A percentile compares a stretch with the other conserved stretches of the same genome.
Conservation (phyloP, 2,113 vertebrate species). For the Benitochromis conjunctus region DNA sequence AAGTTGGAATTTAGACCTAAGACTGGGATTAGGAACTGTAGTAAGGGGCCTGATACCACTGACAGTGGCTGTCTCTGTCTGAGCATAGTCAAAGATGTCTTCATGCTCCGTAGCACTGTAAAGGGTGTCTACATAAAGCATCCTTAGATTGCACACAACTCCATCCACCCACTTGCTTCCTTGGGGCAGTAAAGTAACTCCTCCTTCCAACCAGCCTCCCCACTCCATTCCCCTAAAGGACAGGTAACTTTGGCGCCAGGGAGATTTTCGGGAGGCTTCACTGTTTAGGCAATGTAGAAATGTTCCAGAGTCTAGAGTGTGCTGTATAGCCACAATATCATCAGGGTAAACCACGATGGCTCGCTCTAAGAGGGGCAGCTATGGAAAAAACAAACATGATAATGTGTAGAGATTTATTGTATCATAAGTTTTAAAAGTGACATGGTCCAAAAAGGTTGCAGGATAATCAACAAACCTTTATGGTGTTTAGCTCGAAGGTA, state of each 20-base stretch:
- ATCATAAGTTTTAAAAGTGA: not conserved
- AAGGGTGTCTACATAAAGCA: conserved; percentile 63
- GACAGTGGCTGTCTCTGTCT: not conserved
- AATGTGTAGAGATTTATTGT: rapidly evolving
- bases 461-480: conserved; percentile 62
- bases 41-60: not conserved
- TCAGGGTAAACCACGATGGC: conserved; percentile 72
- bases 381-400: not conserved
- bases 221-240: conserved; percentile 55
- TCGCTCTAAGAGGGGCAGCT: conserved; percentile 63
- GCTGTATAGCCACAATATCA: conserved; percentile 76
- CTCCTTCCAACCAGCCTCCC: conserved; percentile 73
- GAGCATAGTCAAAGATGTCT: not conserved
- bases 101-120: conserved; percentile 24
- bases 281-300: conserved; percentile 64
- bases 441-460: not conserved
- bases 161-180: conserved; percentile 69
- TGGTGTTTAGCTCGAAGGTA: conserved; percentile 33
- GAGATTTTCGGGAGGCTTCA: conserved; percentile 29
- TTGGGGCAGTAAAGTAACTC: conserved; percentile 18
- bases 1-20: conserved; percentile 35
- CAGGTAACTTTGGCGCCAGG: conserved; percentile 78
- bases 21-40: not conserved
- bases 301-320: conserved; percentile 54
- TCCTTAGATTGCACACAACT: conserved; percentile 71